Conservation (phyloP, 1,140 invertebrate genomes). For the Aleiodes sp. region DNA sequence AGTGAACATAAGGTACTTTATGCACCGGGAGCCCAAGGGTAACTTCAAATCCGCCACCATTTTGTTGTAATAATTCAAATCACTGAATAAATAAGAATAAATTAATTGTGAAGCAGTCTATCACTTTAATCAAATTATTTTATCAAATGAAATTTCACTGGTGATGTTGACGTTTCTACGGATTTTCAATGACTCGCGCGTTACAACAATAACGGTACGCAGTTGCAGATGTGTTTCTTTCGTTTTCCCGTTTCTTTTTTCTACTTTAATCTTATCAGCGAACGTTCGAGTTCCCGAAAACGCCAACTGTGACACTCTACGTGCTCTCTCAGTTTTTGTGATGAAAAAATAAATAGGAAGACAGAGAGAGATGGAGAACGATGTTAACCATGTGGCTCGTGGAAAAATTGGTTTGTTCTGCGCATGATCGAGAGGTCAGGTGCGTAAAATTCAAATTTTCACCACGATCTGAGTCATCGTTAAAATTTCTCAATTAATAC, state of each 20-base stretch:
- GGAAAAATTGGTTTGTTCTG: background rate
- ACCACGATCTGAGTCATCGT: no score
- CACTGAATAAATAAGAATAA: background rate
- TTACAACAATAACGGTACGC: background rate
- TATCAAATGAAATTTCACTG: no score
- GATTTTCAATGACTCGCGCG: background rate
- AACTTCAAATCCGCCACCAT: conserved; percentile 53
- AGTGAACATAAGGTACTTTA: conserved; percentile 74
- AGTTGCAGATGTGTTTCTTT: background rate
- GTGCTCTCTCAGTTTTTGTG: background rate
- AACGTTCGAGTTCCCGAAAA: conserved; percentile 15
- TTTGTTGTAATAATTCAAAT: conserved; percentile 14
- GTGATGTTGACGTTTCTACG: background rate
- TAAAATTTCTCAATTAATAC: background rate
- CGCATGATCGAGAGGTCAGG: background rate
- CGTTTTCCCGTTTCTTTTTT: conserved; percentile 2
- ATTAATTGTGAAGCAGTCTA: background rate
- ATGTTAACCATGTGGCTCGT: conserved; percentile 16
- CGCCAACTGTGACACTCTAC: background rate
- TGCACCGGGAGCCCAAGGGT: conserved; percentile 63
- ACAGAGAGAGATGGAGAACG: background rate
- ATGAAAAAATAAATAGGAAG: background rate
- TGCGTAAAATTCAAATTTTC: background rate
- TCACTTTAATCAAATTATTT: background rate
- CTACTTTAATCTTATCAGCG: conserved; percentile 30